Evolutionary conservation across 2,797 vertebrate genomes (phyloP), one percentile per base, ranked within the genome.

Genomic region (Pantherophis vulpinus): DNA sequence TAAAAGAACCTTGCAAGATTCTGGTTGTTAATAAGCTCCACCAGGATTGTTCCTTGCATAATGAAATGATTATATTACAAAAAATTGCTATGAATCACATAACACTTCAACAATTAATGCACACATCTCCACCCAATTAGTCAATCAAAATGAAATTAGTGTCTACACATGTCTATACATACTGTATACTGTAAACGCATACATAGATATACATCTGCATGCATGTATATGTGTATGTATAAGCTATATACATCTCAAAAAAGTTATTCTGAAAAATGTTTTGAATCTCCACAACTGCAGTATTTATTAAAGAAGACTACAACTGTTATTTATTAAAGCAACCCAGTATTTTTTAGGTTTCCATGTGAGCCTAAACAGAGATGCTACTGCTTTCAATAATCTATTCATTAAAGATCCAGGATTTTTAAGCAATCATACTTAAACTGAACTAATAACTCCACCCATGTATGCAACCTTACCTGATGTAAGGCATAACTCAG

Each of bases 401-500:
- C 37, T 20, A 83, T 83, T 83, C 42, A 83, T 83, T 47, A 83
- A 79, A 47, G 79, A 25, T 83, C 42, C 20, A 47, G 42, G 9
- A 83, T 83, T 32, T 83, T 83, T 10, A 47, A 47, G 37, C 20
- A 83, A 47, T 83, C 37, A 83, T 47, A 47, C 74, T 5, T 83
- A 83, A 83, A 83, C 74, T 83, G 37, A 83, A 83, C 74, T 83
- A 47, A 83, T 83, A 83, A 47, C 11, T 47, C 37, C 42, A 83
- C 42, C 20, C 37, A 3, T 47, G 20, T 47, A 83, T 1, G 37
- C 74, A 83, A 25, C 42, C 83, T 96, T 96, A 99, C 99, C 99
- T 99, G 99, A 96, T 99, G 99, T 47, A 99, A 93, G 0, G 99
- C 99, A 0, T 99, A 99, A 96, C 99, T 99, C 90, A 99, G 94